A percentile compares a stretch with the other conserved stretches of the same genome.
Conservation (phyloP, 2,888 invertebrate species). For the Drosophila infuscata region DNA sequence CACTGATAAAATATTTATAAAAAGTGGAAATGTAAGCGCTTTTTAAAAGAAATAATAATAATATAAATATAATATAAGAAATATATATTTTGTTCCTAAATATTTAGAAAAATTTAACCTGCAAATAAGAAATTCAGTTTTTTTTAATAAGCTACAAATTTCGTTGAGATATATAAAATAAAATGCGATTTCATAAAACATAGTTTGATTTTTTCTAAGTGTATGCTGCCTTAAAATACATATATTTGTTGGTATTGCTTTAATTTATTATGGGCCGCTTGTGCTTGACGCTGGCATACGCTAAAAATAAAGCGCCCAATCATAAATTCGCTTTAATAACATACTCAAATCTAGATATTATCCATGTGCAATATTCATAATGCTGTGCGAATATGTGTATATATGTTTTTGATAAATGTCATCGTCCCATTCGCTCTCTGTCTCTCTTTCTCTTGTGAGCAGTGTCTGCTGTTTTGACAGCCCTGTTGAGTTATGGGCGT, state of each 20-base stretch:
- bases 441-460: slow-evolving; percentile 32
- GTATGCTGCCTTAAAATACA: slow-evolving; percentile 1
- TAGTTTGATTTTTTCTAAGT: neutral
- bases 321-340: slow-evolving; percentile 74
- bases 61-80: neutral
- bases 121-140: neutral
- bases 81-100: neutral
- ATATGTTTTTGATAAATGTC: neutral
- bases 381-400: neutral
- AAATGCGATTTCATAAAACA: neutral
- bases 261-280: slow-evolving; percentile 60
- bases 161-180: neutral
- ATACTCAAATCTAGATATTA: slow-evolving; percentile 75
- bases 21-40: too few relatives aligned
- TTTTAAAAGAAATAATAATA: neutral
- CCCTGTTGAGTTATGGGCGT: slow-evolving; percentile 41
- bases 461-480: slow-evolving; percentile 19
- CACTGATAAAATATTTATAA: neutral
- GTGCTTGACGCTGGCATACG: slow-evolving; percentile 34
- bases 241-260: slow-evolving; percentile 6
- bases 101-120: neutral
- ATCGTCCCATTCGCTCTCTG: neutral
- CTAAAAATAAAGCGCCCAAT: slow-evolving; percentile 34
- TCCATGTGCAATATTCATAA: slow-evolving; percentile 49
- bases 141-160: neutral